Evolutionary conservation across 2,797 vertebrate genomes (phyloP).

Genomic region (Mus minutoides): DNA sequence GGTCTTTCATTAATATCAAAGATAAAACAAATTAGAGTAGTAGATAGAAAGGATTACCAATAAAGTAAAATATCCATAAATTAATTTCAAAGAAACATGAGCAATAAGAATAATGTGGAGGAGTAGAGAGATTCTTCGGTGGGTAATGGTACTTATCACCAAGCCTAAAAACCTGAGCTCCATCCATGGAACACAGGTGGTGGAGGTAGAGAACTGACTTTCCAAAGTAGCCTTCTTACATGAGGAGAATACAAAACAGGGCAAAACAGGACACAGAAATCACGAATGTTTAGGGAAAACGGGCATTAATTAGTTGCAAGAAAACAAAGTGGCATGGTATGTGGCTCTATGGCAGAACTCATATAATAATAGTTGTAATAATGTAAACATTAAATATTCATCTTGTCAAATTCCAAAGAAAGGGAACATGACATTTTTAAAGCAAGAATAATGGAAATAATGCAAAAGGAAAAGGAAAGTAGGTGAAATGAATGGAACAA

Average conservation of each 20-base stretch:
- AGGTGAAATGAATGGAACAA: neutral
- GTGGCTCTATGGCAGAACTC: neutral
- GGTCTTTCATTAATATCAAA: neutral
- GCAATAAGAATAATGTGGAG: neutral
- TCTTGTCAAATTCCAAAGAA: neutral
- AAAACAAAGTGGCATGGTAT: neutral
- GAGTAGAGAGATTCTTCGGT: too few relatives aligned
- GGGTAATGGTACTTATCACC: neutral
- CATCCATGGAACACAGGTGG: neutral
- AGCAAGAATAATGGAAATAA: neutral
- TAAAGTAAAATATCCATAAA: neutral
- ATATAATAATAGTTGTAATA: neutral
- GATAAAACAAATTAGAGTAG: neutral
- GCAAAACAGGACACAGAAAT: neutral
- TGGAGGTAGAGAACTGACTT: too few relatives aligned
- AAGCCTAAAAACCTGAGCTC: neutral
- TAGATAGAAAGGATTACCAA: neutral
- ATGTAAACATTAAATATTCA: neutral
- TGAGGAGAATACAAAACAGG: neutral
- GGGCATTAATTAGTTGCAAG: neutral
- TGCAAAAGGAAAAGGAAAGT: neutral
- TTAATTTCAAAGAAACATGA: conserved; percentile 37
- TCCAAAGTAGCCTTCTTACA: too few relatives aligned
- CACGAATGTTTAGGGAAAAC: neutral
- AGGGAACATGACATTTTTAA: neutral